Evolutionary conservation across 2,888 invertebrate species (phyloP).

Genomic region (Drosophila kambysellisi): DNA sequence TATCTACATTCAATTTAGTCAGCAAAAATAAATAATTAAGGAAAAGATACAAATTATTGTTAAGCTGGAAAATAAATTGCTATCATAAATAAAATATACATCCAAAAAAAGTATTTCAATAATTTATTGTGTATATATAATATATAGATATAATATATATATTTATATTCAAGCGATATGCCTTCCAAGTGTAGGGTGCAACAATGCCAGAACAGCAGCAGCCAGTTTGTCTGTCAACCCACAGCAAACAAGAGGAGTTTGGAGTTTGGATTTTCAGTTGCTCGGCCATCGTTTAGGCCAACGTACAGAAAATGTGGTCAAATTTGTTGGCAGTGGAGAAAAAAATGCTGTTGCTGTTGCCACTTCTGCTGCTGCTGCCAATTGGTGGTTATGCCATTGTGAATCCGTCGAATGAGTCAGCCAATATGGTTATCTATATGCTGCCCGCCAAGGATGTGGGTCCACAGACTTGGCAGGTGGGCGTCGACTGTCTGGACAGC

Average conservation of each 20-base stretch:
- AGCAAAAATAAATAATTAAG: neutral
- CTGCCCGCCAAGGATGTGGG: slow-evolving; percentile 72
- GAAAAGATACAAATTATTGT: neutral
- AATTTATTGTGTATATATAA: neutral
- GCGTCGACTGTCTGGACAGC: slow-evolving; percentile 78
- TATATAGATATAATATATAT: neutral
- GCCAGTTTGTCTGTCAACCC: slow-evolving; percentile 21
- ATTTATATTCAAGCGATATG: slow-evolving; percentile 3
- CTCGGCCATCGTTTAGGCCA: slow-evolving; percentile 35
- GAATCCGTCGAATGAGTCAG: slow-evolving; percentile 76
- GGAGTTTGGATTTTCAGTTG: slow-evolving; percentile 44
- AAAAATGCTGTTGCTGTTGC: neutral
- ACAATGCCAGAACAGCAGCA: slow-evolving; percentile 18
- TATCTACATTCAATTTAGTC: neutral
- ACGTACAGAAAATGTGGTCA: slow-evolving; percentile 43
- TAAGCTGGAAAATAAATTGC: neutral
- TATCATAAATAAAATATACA: neutral
- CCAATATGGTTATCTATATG: slow-evolving; percentile 76
- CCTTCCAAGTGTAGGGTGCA: slow-evolving; percentile 1
- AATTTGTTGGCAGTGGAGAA: slow-evolving; percentile 7
- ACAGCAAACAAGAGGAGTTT: slow-evolving; percentile 40
- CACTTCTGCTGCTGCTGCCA: slow-evolving; percentile 25
- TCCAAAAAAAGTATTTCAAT: neutral
- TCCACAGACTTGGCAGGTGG: slow-evolving; percentile 76
- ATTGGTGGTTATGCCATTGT: slow-evolving; percentile 55